Base-by-base conservation (phyloP, 1,140 invertebrate species). In the Ephestia elutella region DNA sequence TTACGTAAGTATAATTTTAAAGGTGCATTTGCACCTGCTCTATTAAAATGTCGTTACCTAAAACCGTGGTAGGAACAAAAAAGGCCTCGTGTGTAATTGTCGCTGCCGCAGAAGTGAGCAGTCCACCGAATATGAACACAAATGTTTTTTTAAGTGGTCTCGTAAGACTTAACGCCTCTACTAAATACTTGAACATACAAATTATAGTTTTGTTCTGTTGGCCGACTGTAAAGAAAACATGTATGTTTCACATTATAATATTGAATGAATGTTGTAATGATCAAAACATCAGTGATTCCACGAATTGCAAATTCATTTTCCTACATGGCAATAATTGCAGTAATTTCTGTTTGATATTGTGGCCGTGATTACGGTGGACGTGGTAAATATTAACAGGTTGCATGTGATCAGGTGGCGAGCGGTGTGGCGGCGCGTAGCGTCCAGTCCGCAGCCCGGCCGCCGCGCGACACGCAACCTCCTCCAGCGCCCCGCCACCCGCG, bases 391-490 rank as follows among this genome's bases (percentile, higher is more conserved):
- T 44, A n/a, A 44, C 13, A 44, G 10, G 5, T 15, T 49, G 7
- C 56, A 35, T 58, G 11, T 10, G 9, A 21, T 5, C 65, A 88
- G 86, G 82, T 86, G 86, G 86, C 86, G 83, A 86, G 86, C 84
- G 86, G 86, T 80, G 82, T 83, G 81, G 82, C 78, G 82, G 72
- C 82, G 81, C 80, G 76, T 78, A 80, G 67, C 74, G 71, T 68
- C 62, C 56, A 54, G 57, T 64, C 63, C 64, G 61, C 57, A 55
- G 32, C 21, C 53, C 49, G 54, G 57, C 53, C 62, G 59, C 66
- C 54, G 65, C 62, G 49, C 30, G 49, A 18, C 57, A 51, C 49
- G 18, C 38, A 19, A 21, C 58, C 49, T 57, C 56, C 56, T 32
- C 30, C 58, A 55, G 63, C 61, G 50, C 53, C 56, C 58, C 65